These are phyloP conservation scores for Desmophyllum pertusum DNA, from an alignment of 92 coral and sea anemone species.

Conservation along the genomic window DNA sequence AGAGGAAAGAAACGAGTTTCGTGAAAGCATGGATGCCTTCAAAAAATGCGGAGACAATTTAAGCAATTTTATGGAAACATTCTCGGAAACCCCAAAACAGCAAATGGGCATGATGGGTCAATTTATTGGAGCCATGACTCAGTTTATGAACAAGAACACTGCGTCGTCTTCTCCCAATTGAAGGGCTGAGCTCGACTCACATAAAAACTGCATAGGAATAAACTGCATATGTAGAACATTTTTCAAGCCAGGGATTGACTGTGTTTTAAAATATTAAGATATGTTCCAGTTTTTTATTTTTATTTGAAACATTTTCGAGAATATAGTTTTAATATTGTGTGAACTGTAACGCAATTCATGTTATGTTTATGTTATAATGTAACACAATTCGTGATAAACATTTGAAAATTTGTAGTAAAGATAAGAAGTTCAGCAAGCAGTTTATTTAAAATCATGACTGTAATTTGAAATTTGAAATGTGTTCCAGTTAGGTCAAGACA, in stretches of 20 bases:
- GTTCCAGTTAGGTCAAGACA: too few relatives aligned
- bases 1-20: slow-evolving; percentile 7
- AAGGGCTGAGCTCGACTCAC: not conserved
- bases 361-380: slow-evolving; percentile 19
- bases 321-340: slow-evolving; percentile 14
- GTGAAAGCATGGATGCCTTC: slow-evolving; percentile 24
- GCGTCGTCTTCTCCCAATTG: slow-evolving; percentile 17
- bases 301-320: slow-evolving; percentile 16
- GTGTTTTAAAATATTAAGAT: not conserved
- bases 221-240: too few relatives aligned
- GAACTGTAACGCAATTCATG: slow-evolving; percentile 29
- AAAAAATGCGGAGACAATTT: slow-evolving; percentile 30
- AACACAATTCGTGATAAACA: slow-evolving; percentile 18
- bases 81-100: slow-evolving; percentile 14
- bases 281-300: slow-evolving; percentile 1
- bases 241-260: slow-evolving; percentile 23
- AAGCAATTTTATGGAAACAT: slow-evolving; percentile 26
- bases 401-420: too few relatives aligned
- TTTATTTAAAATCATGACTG: slow-evolving; percentile 5
- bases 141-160: slow-evolving; percentile 28
- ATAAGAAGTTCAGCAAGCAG: too few relatives aligned
- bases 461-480: slow-evolving; percentile 22
- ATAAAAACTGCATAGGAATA: too few relatives aligned
- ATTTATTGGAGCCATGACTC: slow-evolving; percentile 26
- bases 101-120: slow-evolving; percentile 28